phyloP scores from a whole-genome alignment of 2,113 vertebrate species.

The Delphinus delphis region DNA sequence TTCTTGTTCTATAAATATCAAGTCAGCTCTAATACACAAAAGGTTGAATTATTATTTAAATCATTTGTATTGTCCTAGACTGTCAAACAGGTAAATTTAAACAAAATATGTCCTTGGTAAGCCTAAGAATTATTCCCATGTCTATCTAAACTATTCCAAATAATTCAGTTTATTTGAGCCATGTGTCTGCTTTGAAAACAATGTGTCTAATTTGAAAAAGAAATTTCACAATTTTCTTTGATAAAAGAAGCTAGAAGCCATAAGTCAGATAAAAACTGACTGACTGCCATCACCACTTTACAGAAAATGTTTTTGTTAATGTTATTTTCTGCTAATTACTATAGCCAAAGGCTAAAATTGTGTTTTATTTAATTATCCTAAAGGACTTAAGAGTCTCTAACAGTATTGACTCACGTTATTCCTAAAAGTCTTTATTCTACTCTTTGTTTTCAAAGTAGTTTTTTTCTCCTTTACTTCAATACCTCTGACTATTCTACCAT shows the following conservation, averaged over 20 bases:
- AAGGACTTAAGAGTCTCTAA: neutral
- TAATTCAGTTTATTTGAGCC: neutral
- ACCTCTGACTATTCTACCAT: neutral
- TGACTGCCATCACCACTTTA: neutral
- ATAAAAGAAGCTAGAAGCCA: neutral
- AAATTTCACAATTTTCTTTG: neutral
- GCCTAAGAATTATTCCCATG: neutral
- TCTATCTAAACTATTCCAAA: neutral
- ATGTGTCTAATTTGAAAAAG: neutral
- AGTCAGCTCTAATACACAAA: neutral
- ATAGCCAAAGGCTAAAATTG: neutral
- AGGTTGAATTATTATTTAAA: slow-evolving; percentile 24
- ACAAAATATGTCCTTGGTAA: neutral
- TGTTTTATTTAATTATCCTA: neutral
- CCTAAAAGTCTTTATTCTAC: neutral
- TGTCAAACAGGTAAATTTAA: neutral
- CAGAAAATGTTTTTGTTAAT: neutral
- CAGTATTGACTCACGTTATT: neutral
- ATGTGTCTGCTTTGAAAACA: neutral
- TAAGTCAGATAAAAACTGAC: neutral
- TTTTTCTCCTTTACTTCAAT: neutral
- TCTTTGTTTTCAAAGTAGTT: neutral
- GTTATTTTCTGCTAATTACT: neutral
- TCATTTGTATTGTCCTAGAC: neutral
- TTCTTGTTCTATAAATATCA: neutral